These are phyloP conservation scores for Cryptotis parvus DNA, from an alignment of 2,113 vertebrate species.

Conservation along the genomic window DNA sequence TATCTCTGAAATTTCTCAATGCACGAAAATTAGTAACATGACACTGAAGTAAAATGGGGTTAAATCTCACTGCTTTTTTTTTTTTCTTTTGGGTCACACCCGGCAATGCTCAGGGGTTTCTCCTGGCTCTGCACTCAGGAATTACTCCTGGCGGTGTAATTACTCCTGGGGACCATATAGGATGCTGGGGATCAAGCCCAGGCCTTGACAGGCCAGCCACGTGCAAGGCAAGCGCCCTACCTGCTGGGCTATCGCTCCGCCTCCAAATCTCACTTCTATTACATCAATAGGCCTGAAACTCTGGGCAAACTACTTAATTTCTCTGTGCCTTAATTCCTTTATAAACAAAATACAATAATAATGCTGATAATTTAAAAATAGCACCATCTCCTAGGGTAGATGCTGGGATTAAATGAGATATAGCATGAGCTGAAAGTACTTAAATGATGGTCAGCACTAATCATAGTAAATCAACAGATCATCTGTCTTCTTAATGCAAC, in stretches of 20 bases:
- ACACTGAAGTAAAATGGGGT: not conserved
- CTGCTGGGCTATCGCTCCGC: too few species aligned
- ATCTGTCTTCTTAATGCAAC: not conserved
- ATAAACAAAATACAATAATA: not conserved
- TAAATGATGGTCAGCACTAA: not conserved
- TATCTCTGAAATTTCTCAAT: not conserved
- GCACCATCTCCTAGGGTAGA: not conserved
- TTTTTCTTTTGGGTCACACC: too few species aligned
- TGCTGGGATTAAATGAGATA: not conserved
- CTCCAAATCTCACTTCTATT: not conserved
- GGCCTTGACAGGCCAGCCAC: too few species aligned
- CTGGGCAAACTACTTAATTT: not conserved
- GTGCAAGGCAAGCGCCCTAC: too few species aligned
- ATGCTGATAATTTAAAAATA: not conserved
- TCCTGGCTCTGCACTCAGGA: too few species aligned
- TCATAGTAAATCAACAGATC: conserved; percentile 10
- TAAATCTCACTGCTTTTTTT: too few species aligned
- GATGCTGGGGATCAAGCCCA: too few species aligned
- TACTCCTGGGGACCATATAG: too few species aligned
- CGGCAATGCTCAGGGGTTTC: too few species aligned
- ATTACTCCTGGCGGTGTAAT: too few species aligned
- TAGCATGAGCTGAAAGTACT: not conserved
- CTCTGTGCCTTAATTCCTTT: conserved; percentile 4
- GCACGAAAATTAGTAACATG: not conserved
- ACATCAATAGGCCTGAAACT: not conserved